These are phyloP conservation scores for Megalops cyprinoides DNA, from an alignment of 2,797 vertebrate genomes.

Conservation along the genomic window DNA sequence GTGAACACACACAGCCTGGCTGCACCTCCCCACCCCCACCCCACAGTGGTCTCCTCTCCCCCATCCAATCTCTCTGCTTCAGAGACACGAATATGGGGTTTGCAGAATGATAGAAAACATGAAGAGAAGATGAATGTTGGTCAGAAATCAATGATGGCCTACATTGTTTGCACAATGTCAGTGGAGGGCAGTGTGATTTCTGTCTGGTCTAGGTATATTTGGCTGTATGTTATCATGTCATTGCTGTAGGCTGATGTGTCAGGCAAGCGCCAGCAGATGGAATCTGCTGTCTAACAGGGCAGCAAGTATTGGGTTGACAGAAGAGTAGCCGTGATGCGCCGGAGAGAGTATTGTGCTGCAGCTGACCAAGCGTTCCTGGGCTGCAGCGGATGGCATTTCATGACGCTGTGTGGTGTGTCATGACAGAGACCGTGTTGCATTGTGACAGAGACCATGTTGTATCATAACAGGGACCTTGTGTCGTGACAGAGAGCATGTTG, in stretches of 20 bases:
- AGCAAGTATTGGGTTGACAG: background rate
- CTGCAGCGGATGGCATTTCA: background rate
- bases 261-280: background rate
- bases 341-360: background rate
- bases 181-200: too few relatives aligned
- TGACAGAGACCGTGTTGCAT: background rate
- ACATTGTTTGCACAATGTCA: background rate
- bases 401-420: background rate
- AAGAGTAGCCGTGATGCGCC: background rate
- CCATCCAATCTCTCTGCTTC: background rate
- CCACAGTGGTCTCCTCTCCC: background rate
- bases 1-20: background rate
- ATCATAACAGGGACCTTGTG: background rate
- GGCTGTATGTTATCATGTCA: too few relatives aligned
- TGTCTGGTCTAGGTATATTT: too few relatives aligned
- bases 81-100: too few relatives aligned
- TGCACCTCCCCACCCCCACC: background rate
- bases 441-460: background rate
- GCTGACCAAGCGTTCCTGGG: too few relatives aligned
- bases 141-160: too few relatives aligned
- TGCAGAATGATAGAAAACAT: too few relatives aligned
- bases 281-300: background rate
- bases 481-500: background rate
- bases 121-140: too few relatives aligned
- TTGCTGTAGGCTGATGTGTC: background rate